Evolutionary conservation across 1,140 invertebrate species (phyloP).

Genomic region (Daktulosphaira vitifoliae): DNA sequence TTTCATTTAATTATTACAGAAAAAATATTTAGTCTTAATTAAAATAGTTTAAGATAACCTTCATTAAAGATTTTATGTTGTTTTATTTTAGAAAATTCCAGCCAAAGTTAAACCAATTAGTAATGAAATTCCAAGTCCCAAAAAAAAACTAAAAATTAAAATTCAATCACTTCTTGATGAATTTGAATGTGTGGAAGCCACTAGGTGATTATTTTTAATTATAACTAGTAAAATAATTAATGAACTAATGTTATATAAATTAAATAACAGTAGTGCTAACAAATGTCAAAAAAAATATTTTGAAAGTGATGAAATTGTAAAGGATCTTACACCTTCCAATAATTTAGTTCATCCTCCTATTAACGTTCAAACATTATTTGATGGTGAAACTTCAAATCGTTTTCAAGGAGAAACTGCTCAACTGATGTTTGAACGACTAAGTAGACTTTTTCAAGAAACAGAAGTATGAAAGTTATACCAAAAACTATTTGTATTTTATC

Average conservation of each 20-base stretch:
- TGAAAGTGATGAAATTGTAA: not conserved
- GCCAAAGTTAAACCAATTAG: not conserved
- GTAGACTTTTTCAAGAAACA: conserved; percentile 18
- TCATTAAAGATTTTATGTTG: too few species aligned
- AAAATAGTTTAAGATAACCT: too few species aligned
- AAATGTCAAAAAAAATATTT: not conserved
- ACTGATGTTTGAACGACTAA: conserved; percentile 22
- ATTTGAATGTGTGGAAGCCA: conserved; percentile 12
- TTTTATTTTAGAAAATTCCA: conserved; percentile 19
- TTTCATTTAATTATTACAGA: too few species aligned
- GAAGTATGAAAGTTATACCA: not conserved
- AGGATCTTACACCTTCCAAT: not conserved
- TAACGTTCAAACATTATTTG: conserved; percentile 5
- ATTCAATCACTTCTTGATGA: conserved; percentile 28
- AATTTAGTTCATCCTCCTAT: not conserved
- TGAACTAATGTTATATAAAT: not conserved
- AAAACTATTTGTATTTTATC: too few species aligned
- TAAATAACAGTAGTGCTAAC: too few species aligned
- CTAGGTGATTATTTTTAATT: not conserved
- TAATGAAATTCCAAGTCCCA: not conserved
- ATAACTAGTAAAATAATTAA: not conserved
- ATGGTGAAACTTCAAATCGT: conserved; percentile 17
- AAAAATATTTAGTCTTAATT: too few species aligned
- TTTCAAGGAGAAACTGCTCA: conserved; percentile 21
- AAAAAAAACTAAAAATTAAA: conserved; percentile 18